Base-by-base conservation (phyloP, 2,888 invertebrate species). In the Aphidoletes aphidimyza region DNA sequence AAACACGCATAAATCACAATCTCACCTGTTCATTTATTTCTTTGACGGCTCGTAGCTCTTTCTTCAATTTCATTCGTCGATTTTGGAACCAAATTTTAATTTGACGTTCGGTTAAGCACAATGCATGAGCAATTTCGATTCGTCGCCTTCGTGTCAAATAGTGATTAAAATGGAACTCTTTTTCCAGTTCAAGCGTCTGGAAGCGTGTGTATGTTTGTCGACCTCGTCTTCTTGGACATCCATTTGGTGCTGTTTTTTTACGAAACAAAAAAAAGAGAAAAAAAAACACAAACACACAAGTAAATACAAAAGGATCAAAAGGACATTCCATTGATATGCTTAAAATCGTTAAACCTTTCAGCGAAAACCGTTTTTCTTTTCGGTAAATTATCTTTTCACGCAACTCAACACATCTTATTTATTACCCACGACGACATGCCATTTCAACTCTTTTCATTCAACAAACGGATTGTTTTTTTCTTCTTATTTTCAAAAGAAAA, bases 1-100 rank as follows among this genome's bases (percentile, higher is more conserved):
- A 47, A 47, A 11, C 6, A 11, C 17, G 2, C 26, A 26, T 54
- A 54, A 54, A 22, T 54, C 22, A 3, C 22, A n/a, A 54, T n/a
- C 69, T 88, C 87, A 90, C 90, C 89, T 97, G 97, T 89, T 97
- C 97, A 92, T 97, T 97, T 88, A 97, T 97, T 91, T 97, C 97
- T 89, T 97, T 97, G 84, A 97, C 96, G 84, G 97, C 97, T 88
- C 98, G 93, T 87, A 98, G 92, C 90, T 98, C 98, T 89, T 98
- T 98, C 93, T 98, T 98, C 91, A 97, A 92, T 90, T 98, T 98
- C 98, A 98, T 98, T 88, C 98, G 94, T 87, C 97, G 93, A 90
- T 98, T 98, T 91, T 98, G 98, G 92, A 98, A 97, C 97, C 97
- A 97, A 90, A 97, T 97, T 92, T 97, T 97, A 89, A 97, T 98